Conservation (phyloP, 1,140 invertebrate species). For the Papilio xuthus region DNA sequence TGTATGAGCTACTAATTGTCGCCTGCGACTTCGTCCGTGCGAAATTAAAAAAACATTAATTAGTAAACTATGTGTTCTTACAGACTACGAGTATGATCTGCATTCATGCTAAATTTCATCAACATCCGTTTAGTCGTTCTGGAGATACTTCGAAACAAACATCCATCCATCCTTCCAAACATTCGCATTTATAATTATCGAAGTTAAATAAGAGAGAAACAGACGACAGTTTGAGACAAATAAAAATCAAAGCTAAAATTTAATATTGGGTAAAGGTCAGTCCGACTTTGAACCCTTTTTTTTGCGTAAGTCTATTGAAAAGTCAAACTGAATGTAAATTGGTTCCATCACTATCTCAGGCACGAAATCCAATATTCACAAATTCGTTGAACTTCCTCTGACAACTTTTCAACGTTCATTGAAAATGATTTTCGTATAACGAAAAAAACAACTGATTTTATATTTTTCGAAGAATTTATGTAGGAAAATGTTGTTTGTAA, state of each 20-base stretch:
- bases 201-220: neutral
- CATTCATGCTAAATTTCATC: too few species aligned
- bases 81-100: too few species aligned
- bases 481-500: neutral
- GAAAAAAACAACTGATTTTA: neutral
- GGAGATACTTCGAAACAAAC: too few species aligned
- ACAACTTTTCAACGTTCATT: constrained; percentile 9
- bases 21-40: too few species aligned
- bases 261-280: too few species aligned
- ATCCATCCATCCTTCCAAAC: too few species aligned
- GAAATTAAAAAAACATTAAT: too few species aligned
- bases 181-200: too few species aligned
- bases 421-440: neutral
- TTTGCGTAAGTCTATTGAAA: neutral
- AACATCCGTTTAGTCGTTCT: too few species aligned
- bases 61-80: too few species aligned
- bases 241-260: neutral
- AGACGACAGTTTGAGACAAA: neutral
- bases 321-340: constrained; percentile 2
- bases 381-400: neutral
- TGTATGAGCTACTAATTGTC: too few species aligned
- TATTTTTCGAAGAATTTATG: neutral
- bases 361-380: constrained; percentile 27
- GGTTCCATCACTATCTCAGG: constrained; percentile 7
- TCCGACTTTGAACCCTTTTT: neutral